phyloP scores from a whole-genome alignment of 2,888 invertebrate species.

The Rotaria socialis region DNA sequence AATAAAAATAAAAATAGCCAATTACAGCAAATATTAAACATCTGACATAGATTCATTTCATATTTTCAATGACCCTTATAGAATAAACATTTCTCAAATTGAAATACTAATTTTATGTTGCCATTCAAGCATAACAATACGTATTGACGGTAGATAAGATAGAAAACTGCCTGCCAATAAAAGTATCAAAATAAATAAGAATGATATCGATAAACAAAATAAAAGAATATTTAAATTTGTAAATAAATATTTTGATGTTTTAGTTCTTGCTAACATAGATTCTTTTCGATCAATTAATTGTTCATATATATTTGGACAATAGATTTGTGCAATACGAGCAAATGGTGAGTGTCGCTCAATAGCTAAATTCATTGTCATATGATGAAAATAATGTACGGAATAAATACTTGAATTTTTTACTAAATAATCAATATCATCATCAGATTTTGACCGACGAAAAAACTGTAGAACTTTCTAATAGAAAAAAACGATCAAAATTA shows the following conservation, averaged over 20 bases:
- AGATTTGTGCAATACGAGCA: background rate
- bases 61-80: background rate
- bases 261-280: background rate
- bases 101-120: background rate
- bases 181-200: background rate
- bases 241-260: background rate
- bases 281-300: conserved; percentile 1
- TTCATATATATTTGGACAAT: conserved; percentile 12
- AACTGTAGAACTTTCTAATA: background rate
- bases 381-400: conserved; percentile 35
- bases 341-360: background rate
- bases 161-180: background rate
- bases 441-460: background rate
- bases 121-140: background rate
- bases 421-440: background rate
- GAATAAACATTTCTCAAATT: background rate
- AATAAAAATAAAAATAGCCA: too few species aligned
- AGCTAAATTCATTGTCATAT: conserved; percentile 26
- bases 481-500: background rate
- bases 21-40: background rate
- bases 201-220: background rate
- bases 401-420: background rate
- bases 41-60: background rate
- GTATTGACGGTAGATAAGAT: background rate
- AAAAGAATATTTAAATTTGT: background rate